These are phyloP conservation scores for Oncorhynchus masou DNA, from an alignment of 2,113 vertebrate species.

Conservation along the genomic window DNA sequence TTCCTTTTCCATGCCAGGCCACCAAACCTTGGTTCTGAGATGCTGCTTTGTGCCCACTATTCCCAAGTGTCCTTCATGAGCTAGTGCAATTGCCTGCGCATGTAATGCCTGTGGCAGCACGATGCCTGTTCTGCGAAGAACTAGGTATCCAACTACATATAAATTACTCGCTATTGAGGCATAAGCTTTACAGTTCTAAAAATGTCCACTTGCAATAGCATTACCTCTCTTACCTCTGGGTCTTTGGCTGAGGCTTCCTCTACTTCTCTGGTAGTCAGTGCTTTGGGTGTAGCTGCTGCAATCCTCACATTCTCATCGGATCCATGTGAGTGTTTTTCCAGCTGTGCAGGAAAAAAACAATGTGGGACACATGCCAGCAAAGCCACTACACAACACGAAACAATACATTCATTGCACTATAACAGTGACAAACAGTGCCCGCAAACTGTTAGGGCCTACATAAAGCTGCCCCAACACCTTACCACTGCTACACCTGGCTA, in stretches of 20 bases:
- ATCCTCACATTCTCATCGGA: slow-evolving; percentile 35
- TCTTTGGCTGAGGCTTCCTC: slow-evolving; percentile 18
- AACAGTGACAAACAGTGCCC: too few species aligned
- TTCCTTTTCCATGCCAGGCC: slow-evolving; percentile 18
- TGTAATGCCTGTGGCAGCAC: background rate
- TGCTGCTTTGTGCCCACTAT: slow-evolving; percentile 35
- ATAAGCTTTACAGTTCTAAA: slow-evolving; percentile 15
- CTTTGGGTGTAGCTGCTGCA: slow-evolving; percentile 15
- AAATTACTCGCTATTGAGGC: slow-evolving; percentile 12
- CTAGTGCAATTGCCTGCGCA: slow-evolving; percentile 13
- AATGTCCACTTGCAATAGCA: slow-evolving; percentile 18
- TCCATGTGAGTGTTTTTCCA: slow-evolving; percentile 14
- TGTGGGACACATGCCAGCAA: too few species aligned
- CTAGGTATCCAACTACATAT: slow-evolving; percentile 16
- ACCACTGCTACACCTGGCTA: too few species aligned
- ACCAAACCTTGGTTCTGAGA: slow-evolving; percentile 25
- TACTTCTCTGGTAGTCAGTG: slow-evolving; percentile 20
- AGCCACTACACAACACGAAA: too few species aligned
- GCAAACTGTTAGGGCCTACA: too few species aligned
- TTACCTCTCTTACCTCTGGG: slow-evolving; percentile 7
- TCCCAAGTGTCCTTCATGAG: slow-evolving; percentile 24
- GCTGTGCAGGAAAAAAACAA: background rate
- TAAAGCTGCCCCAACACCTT: too few species aligned
- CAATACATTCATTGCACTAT: too few species aligned
- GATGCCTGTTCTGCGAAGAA: slow-evolving; percentile 7